Evolutionary conservation across 2,888 invertebrate genomes (phyloP).

Genomic region (Scaptomyza flava): DNA sequence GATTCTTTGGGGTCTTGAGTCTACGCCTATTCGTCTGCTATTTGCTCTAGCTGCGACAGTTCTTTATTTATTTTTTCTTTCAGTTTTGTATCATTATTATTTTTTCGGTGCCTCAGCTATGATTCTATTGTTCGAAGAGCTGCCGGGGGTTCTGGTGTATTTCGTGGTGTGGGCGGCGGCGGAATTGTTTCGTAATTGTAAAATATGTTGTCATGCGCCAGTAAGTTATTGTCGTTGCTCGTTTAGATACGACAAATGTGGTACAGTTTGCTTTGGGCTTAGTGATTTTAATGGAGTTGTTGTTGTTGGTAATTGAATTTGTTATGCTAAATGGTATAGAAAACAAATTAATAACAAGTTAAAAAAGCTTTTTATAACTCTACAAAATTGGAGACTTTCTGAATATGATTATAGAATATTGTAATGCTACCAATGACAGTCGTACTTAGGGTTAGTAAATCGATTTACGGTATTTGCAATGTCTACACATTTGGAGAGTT

Average conservation of each 20-base stretch:
- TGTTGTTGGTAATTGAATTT: conserved; percentile 13
- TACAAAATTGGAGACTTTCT: conserved; percentile 12
- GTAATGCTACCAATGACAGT: not conserved
- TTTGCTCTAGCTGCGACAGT: conserved; percentile 17
- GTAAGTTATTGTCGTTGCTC: conserved; percentile 51
- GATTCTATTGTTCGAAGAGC: conserved; percentile 68
- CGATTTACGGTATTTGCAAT: not conserved
- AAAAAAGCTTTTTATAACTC: conserved; percentile 4
- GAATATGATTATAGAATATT: not conserved
- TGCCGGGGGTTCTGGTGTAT: conserved; percentile 52
- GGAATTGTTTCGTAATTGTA: conserved; percentile 76
- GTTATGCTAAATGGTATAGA: not conserved
- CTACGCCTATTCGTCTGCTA: conserved; percentile 58
- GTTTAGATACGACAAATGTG: conserved; percentile 64
- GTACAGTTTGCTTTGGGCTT: conserved; percentile 47
- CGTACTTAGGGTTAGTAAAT: no score
- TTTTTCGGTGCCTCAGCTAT: conserved; percentile 1
- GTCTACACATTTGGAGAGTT: conserved; percentile 32
- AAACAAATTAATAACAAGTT: conserved; percentile 2
- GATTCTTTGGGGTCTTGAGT: conserved; percentile 20
- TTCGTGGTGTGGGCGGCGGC: conserved; percentile 60
- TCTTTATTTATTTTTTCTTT: not conserved
- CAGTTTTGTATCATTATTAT: no score
- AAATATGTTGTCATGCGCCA: conserved; percentile 72
- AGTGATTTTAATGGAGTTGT: conserved; percentile 23